Percentiles rank a stretch among this genome's conserved stretches.
These are phyloP conservation scores for Schizopygopsis pylzovi DNA, from an alignment of 2,797 vertebrate species.

Conservation along the genomic window DNA sequence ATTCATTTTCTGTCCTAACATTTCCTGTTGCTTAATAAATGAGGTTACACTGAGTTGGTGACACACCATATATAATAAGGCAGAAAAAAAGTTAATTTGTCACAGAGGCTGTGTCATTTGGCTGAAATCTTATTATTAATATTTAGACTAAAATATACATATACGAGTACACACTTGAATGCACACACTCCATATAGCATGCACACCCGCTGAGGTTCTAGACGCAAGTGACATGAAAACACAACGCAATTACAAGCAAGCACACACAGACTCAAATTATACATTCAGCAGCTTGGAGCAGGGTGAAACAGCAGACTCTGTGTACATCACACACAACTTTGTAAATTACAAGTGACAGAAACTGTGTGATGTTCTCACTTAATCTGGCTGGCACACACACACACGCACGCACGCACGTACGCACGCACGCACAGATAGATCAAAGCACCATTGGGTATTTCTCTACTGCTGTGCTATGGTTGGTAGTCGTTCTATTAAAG, in stretches of 20 bases:
- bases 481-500: slow-evolving; percentile 10
- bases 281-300: slow-evolving; percentile 4
- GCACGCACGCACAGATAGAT: background rate
- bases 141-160: slow-evolving; percentile 30
- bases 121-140: slow-evolving; percentile 4
- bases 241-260: background rate
- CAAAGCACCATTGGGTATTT: slow-evolving; percentile 4
- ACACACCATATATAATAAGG: slow-evolving; percentile 7
- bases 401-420: background rate
- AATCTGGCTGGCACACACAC: slow-evolving; percentile 19
- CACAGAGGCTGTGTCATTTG: background rate
- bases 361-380: slow-evolving; percentile 40
- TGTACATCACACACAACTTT: slow-evolving; percentile 22
- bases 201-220: background rate
- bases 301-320: slow-evolving; percentile 57
- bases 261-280: background rate
- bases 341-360: slow-evolving; percentile 40
- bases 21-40: background rate
- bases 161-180: slow-evolving; percentile 45
- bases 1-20: background rate
- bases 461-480: slow-evolving; percentile 4
- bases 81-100: background rate
- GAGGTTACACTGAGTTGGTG: background rate
- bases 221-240: slow-evolving; percentile 13
- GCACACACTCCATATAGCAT: slow-evolving; percentile 48